Evolutionary conservation across 2,888 invertebrate genomes (phyloP).

Genomic region (Cecidostiba fungosa): DNA sequence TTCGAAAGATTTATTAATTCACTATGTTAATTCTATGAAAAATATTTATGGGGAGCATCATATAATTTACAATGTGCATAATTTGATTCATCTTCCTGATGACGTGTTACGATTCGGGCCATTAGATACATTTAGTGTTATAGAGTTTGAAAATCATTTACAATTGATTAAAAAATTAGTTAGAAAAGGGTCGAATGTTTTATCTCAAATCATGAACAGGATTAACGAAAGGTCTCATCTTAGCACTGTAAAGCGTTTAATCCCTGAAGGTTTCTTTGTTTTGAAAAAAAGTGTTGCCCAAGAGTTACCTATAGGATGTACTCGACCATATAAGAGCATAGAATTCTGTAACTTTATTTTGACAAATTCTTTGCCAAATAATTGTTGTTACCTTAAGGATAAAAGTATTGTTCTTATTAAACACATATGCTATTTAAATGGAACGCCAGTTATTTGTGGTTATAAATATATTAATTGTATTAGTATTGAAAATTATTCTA

Average conservation of each 20-base stretch:
- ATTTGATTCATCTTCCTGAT: not conserved
- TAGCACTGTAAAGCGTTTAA: not conserved
- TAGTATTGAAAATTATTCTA: not conserved
- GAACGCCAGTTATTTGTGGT: not conserved
- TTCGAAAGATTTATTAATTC: not conserved
- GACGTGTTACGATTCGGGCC: not conserved
- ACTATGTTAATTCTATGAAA: not conserved
- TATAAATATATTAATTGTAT: not conserved
- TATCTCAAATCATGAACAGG: not conserved
- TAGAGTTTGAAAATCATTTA: not conserved
- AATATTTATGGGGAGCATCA: not conserved
- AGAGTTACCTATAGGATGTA: not conserved
- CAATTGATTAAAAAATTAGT: not conserved
- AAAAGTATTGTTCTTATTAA: not conserved
- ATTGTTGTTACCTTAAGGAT: not conserved
- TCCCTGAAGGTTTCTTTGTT: not conserved
- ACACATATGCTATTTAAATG: not conserved
- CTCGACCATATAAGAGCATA: not conserved
- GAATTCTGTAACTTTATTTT: not conserved
- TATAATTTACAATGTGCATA: constrained; percentile 4
- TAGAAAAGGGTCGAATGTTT: constrained; percentile 67
- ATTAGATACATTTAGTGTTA: not conserved
- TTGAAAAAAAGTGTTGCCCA: not conserved
- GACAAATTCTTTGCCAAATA: not conserved
- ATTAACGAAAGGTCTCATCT: not conserved